Evolutionary conservation across 2,113 vertebrate species (phyloP).

Genomic region (Antechinus flavipes): DNA sequence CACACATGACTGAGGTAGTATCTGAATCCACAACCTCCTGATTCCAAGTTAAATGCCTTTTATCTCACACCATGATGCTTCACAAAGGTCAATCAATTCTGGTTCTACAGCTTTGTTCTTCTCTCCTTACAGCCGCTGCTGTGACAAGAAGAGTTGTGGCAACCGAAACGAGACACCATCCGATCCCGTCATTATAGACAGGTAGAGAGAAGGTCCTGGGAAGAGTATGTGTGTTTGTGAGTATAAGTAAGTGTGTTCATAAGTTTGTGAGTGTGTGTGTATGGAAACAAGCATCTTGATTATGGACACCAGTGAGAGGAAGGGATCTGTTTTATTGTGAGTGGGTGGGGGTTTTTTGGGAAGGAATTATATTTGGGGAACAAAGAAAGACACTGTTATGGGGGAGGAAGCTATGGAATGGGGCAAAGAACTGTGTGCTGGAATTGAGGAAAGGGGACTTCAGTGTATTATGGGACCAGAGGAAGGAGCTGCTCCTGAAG

Average conservation of each 20-base stretch:
- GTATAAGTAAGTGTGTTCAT: no score
- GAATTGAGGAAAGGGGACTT: not conserved
- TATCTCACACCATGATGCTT: no score
- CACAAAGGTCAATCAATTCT: not conserved
- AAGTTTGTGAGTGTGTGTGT: not conserved
- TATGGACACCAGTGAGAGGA: not conserved
- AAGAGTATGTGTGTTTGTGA: not conserved
- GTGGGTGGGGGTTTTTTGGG: not conserved
- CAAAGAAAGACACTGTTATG: not conserved
- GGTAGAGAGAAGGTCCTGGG: constrained; percentile 82
- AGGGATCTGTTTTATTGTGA: not conserved
- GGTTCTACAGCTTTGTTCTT: not conserved
- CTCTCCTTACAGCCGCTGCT: constrained; percentile 90
- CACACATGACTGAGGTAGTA: not conserved
- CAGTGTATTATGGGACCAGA: not conserved
- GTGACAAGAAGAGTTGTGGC: constrained; percentile 98
- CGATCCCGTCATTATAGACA: constrained; percentile 98
- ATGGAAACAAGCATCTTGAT: not conserved
- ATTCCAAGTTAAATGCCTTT: not conserved
- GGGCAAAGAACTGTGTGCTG: not conserved
- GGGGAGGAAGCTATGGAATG: not conserved
- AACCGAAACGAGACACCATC: constrained; percentile 98
- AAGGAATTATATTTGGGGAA: not conserved
- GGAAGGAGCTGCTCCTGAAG: not conserved
- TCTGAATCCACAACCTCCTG: not conserved